phyloP scores from a whole-genome alignment of 2,797 vertebrate genomes.

The Enteromius trimaculatus region DNA sequence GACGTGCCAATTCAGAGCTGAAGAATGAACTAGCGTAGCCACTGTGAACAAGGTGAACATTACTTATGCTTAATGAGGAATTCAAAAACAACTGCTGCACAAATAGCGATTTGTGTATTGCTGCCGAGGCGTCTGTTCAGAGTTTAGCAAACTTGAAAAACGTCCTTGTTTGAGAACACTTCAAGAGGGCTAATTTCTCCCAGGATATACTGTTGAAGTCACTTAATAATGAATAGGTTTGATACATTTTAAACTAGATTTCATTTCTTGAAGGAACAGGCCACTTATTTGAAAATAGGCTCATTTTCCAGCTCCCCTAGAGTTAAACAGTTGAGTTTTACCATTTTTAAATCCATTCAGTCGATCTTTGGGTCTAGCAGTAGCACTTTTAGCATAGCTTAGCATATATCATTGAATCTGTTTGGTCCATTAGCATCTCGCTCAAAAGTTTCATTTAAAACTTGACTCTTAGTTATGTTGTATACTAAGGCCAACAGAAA shows the following conservation, averaged over 20 bases:
- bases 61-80: constrained; percentile 63
- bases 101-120: constrained; percentile 10
- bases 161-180: background rate
- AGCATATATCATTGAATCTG: too few relatives aligned
- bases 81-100: constrained; percentile 48
- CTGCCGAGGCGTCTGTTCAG: background rate
- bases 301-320: too few relatives aligned
- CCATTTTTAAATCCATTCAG: too few relatives aligned
- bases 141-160: background rate
- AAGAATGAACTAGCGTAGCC: constrained; percentile 34
- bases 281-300: too few relatives aligned
- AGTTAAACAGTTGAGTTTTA: too few relatives aligned
- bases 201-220: background rate
- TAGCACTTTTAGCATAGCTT: too few relatives aligned
- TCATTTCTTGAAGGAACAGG: background rate
- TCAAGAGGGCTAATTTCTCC: background rate
- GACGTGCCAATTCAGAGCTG: constrained; percentile 36
- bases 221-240: background rate
- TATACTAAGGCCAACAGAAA: too few relatives aligned
- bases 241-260: background rate
- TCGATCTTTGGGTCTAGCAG: too few relatives aligned
- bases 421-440: too few relatives aligned
- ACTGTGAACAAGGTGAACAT: constrained; percentile 54
- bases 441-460: too few relatives aligned
- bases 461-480: too few relatives aligned